Evolutionary conservation across 2,113 vertebrate genomes (phyloP).

Genomic region (Pelecanus crispus): DNA sequence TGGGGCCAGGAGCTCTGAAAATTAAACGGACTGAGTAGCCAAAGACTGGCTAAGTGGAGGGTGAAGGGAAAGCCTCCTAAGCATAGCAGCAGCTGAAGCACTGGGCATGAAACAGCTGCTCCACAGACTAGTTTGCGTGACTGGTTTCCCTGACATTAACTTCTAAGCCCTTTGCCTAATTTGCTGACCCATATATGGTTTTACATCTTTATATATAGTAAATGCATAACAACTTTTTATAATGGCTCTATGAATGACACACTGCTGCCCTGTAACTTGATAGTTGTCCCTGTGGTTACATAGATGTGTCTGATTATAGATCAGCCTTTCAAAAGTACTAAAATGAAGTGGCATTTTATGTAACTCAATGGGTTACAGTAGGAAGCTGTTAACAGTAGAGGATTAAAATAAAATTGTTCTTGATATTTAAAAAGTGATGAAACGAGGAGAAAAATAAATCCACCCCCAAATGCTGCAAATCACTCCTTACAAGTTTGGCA

Average conservation of each 20-base stretch:
- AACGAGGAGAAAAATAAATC: constrained; percentile 48
- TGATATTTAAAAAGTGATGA: constrained; percentile 57
- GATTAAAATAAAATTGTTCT: constrained; percentile 57
- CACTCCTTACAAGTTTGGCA: constrained; percentile 5
- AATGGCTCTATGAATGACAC: neutral
- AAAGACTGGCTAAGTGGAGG: accelerated
- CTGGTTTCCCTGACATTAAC: neutral
- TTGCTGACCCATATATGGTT: neutral
- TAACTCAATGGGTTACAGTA: constrained; percentile 57
- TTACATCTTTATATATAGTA: neutral
- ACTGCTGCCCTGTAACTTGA: neutral
- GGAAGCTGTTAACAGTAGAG: constrained; percentile 50
- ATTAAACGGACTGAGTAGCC: neutral
- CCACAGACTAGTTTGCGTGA: neutral
- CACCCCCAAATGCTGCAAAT: constrained; percentile 29
- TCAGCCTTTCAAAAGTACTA: constrained; percentile 25
- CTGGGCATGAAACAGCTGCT: neutral
- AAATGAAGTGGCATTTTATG: constrained; percentile 41
- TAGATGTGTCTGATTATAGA: constrained; percentile 26
- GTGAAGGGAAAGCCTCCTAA: neutral
- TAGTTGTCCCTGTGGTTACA: neutral
- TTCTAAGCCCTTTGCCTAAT: neutral
- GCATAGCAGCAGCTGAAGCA: neutral
- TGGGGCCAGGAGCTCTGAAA: neutral
- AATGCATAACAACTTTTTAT: neutral